These are phyloP conservation scores for Menidia beryllina DNA, from an alignment of 2,113 vertebrate genomes.

Conservation along the genomic window DNA sequence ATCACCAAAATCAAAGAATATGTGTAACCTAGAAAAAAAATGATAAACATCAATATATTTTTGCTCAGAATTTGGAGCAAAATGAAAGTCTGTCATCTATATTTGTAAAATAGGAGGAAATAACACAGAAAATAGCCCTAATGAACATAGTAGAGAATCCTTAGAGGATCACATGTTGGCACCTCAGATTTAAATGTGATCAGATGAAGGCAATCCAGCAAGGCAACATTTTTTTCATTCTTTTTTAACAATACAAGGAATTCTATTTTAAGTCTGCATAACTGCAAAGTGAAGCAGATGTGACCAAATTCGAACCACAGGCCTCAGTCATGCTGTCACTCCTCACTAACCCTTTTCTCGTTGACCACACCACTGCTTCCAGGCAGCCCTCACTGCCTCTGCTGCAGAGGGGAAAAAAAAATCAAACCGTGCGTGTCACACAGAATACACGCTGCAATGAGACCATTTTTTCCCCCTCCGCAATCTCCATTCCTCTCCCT, in stretches of 20 bases:
- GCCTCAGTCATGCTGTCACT: constrained; percentile 31
- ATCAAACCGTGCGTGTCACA: constrained; percentile 16
- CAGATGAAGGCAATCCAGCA: neutral
- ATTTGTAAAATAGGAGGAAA: neutral
- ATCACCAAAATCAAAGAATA: too few relatives aligned
- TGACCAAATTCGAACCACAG: constrained; percentile 37
- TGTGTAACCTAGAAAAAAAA: constrained; percentile 19
- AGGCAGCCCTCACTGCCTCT: constrained; percentile 14
- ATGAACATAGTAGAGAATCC: neutral
- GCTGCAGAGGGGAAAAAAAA: constrained; percentile 33
- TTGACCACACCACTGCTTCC: constrained; percentile 18
- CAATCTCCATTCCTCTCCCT: constrained; percentile 36
- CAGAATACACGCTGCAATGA: constrained; percentile 28
- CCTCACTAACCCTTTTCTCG: constrained; percentile 6
- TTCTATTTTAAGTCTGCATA: neutral
- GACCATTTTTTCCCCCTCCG: constrained; percentile 32
- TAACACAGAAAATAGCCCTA: constrained; percentile 9
- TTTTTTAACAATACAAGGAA: neutral
- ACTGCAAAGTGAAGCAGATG: constrained; percentile 27
- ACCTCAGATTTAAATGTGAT: too few relatives aligned
- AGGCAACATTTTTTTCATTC: neutral
- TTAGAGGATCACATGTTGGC: neutral
- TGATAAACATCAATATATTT: neutral
- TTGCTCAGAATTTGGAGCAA: neutral
- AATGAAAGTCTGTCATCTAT: constrained; percentile 2